Evolutionary conservation across 2,797 vertebrate species (phyloP).

Genomic region (Oreochromis mossambicus): DNA sequence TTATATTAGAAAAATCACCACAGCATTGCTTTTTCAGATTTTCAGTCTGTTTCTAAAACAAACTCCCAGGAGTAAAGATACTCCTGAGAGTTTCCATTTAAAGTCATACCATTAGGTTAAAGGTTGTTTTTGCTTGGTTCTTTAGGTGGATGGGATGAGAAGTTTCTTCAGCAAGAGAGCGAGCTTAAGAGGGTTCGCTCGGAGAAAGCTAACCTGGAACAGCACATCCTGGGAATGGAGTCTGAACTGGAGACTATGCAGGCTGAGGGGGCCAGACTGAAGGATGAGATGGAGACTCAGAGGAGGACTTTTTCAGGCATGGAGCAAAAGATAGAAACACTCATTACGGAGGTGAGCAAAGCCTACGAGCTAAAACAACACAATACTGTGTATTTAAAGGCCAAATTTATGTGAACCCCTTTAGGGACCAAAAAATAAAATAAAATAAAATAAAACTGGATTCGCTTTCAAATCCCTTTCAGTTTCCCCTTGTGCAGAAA

Average conservation of each 20-base stretch:
- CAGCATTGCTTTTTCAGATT: not conserved
- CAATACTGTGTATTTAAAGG: not conserved
- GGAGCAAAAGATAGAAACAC: conserved; percentile 74
- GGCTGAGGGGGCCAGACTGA: conserved; percentile 69
- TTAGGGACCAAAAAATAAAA: not conserved
- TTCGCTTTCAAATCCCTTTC: not conserved
- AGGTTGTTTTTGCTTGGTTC: not conserved
- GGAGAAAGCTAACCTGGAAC: conserved; percentile 79
- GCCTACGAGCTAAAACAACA: not conserved
- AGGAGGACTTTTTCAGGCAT: conserved; percentile 68
- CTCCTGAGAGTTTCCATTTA: not conserved
- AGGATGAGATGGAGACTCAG: conserved; percentile 72
- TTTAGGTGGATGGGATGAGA: conserved; percentile 74
- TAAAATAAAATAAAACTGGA: not conserved
- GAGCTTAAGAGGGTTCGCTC: conserved; percentile 74
- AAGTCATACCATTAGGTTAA: not conserved
- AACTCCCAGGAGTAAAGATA: not conserved
- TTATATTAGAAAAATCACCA: not conserved
- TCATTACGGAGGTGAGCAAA: conserved; percentile 67
- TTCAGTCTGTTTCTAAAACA: not conserved
- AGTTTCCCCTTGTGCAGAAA: not conserved
- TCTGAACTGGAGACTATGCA: conserved; percentile 75
- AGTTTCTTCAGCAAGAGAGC: conserved; percentile 76
- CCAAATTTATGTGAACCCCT: not conserved
- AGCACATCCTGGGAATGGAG: conserved; percentile 74